Evolutionary conservation across 1,140 invertebrate species (phyloP), one percentile per base, ranked within the genome.

Genomic region (Drosophila parabipectinata): DNA sequence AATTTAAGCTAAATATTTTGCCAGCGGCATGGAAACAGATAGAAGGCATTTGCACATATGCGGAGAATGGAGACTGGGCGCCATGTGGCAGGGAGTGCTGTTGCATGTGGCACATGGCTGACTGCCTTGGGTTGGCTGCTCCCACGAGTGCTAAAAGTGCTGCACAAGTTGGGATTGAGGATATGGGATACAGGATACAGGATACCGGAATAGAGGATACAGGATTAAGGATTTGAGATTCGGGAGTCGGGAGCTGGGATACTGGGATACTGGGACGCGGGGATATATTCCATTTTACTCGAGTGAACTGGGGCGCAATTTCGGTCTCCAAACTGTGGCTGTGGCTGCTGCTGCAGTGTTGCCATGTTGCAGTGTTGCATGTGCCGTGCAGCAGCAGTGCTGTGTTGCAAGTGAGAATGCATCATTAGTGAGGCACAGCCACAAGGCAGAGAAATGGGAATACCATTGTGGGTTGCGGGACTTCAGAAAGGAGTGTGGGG

Each of bases 401-500:
- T 44, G 3, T 63, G 61, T 54, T 45, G 56, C 72, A 56, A 77
- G 73, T 56, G 81, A 84, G 81, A 85, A 80, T 77, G 77, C 81
- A 85, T 85, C 81, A 85, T 84, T 84, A 84, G 81, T 77, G 81
- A 45, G 61, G 79, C 48, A 72, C 63, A 63, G 57, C 63, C 47
- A 74, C 76, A 80, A 48, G 48, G 51, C 63, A 61, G 60, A 32
- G 28, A 58, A 72, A 48, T 63, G 72, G 66, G 67, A 56, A 63
- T 53, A 63, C 30, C 58, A 75, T 62, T 54, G 41, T 45, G 57
- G 55, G 21, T 45, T 47, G 47, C 9, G 32, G 28, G 10, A 39
- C 39, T 14, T 3, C 3, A 21, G 21, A 12, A n/a, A 14, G 39
- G n/a, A 14, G 39, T 14, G 39, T 3, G 4, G 39, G 3, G 39